Evolutionary conservation across 23 tunicate genomes (phyloP).

Genomic region (Ascidia mentula): DNA sequence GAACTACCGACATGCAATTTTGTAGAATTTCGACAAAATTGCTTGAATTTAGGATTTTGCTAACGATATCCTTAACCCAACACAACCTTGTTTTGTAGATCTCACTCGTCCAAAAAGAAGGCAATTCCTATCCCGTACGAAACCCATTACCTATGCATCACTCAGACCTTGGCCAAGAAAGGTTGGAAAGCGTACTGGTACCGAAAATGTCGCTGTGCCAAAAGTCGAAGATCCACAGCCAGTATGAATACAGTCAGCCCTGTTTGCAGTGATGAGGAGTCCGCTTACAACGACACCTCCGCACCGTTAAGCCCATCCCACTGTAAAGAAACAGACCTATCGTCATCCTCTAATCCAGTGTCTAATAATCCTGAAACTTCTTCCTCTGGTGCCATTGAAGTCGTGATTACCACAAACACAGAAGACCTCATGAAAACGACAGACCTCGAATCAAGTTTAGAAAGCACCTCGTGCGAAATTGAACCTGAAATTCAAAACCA

Average conservation of each 20-base stretch:
- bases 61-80: too few species aligned
- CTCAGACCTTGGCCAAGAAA: conserved; percentile 42
- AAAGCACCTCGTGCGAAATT: not conserved
- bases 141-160: conserved; percentile 67
- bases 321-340: too few species aligned
- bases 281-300: not conserved
- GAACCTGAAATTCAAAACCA: not conserved
- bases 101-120: not conserved
- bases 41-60: too few species aligned
- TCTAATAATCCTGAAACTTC: too few species aligned
- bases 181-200: conserved; percentile 94
- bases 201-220: conserved; percentile 68
- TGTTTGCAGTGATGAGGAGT: not conserved
- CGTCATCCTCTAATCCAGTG: too few species aligned
- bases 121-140: conserved; percentile 80
- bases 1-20: too few species aligned
- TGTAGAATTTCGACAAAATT: too few species aligned
- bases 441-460: not conserved
- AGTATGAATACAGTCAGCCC: not conserved
- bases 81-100: not conserved
- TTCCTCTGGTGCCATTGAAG: not conserved
- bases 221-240: not conserved
- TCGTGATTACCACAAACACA: not conserved
- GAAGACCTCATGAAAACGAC: not conserved
- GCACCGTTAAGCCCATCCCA: not conserved